Evolutionary conservation across 1,140 invertebrate species (phyloP), one percentile per base, ranked within the genome.

Genomic region (Teleopsis dalmanni): DNA sequence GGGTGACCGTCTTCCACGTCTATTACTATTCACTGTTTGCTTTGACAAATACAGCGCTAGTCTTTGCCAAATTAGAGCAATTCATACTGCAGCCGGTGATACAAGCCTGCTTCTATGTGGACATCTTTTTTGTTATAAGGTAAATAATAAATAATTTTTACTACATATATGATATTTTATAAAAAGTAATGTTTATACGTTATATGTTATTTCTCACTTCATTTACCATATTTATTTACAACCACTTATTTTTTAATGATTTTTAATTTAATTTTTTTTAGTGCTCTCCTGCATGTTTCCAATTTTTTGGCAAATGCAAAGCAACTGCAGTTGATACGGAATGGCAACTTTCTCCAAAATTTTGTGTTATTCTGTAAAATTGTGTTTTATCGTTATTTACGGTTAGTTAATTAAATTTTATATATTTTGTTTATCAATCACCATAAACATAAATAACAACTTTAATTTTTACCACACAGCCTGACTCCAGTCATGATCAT

Each of bases 401-500:
- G 54, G 54, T 56, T 33, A 29, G 47, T 45, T 45, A 21, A n/a
- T 3, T 31, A 26, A 44, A 26, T n/a, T n/a, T n/a, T n/a, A n/a
- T n/a, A n/a, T n/a, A n/a, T n/a, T n/a, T n/a, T n/a, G n/a, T n/a
- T n/a, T n/a, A n/a, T n/a, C n/a, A n/a, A n/a, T n/a, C n/a, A n/a
- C n/a, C n/a, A n/a, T n/a, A n/a, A n/a, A n/a, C n/a, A n/a, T n/a
- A n/a, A 4, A 1, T 29, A 26, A 48, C 18, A 34, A 14, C 26
- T 48, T 25, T 22, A 22, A 19, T 10, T 6, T 21, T 25, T 18
- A 10, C 18, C 26, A 27, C 14, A n/a, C 51, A 63, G 61, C 38
- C 52, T 62, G 47, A 62, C 58, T 34, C 47, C 58, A 19, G 35
- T 54, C 13, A 31, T 56, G 40, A 52, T 63, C 33, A 27, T 52